phyloP scores from a whole-genome alignment of 2,888 invertebrate genomes.

The Drosophila ustulata region DNA sequence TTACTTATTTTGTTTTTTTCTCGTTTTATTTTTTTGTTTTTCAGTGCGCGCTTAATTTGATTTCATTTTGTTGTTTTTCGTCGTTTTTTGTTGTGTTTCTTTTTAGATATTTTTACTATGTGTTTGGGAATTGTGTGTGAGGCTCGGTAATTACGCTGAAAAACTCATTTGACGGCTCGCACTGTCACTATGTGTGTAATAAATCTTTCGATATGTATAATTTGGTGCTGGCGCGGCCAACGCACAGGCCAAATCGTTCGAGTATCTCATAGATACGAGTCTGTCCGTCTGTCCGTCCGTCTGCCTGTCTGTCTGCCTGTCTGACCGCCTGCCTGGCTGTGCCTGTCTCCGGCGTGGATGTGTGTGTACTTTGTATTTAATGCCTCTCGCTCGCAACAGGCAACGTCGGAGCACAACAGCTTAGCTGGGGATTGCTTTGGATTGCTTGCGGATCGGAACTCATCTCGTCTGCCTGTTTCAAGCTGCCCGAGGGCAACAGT shows the following conservation, averaged over 20 bases:
- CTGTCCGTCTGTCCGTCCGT: conserved; percentile 16
- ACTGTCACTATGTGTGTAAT: conserved; percentile 72
- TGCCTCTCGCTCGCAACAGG: conserved; percentile 47
- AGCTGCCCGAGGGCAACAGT: conserved; percentile 63
- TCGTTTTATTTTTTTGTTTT: conserved; percentile 20
- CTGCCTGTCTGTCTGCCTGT: conserved; percentile 8
- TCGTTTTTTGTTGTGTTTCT: conserved; percentile 11
- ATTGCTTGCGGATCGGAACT: conserved; percentile 47
- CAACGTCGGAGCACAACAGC: conserved; percentile 45
- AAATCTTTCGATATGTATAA: conserved; percentile 80
- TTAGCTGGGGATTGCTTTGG: conserved; percentile 68
- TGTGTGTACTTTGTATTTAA: conserved; percentile 48
- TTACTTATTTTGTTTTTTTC: conserved; percentile 29
- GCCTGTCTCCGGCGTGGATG: conserved; percentile 31
- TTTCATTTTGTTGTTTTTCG: conserved; percentile 29
- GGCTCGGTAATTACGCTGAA: conserved; percentile 78
- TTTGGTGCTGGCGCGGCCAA: conserved; percentile 70
- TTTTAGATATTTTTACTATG: conserved; percentile 46
- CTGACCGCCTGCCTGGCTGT: conserved; percentile 20
- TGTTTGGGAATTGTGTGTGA: conserved; percentile 66
- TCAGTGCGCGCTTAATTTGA: conserved; percentile 65
- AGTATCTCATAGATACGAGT: conserved; percentile 71
- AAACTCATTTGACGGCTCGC: conserved; percentile 81
- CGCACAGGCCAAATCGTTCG: conserved; percentile 63
- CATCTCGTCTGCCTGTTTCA: conserved; percentile 46